phyloP scores from a whole-genome alignment of 1,140 invertebrate genomes.

The Papilio xuthus region DNA sequence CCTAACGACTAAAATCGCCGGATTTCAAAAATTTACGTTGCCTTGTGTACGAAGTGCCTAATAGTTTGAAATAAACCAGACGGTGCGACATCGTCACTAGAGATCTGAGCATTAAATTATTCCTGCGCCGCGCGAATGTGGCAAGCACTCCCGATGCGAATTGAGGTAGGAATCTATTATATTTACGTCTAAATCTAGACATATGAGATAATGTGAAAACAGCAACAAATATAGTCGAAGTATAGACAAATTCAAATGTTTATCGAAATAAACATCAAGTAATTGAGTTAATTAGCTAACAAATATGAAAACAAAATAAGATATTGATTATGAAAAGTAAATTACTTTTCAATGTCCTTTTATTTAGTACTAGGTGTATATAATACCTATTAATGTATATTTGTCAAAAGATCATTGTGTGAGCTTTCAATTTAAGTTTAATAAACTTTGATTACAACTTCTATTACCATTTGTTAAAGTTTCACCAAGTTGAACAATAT shows the following conservation, averaged over 20 bases:
- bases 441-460: not conserved
- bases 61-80: not conserved
- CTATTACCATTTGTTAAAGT: not conserved
- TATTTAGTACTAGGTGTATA: not conserved
- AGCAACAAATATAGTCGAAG: too few species aligned
- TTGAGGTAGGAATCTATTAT: not conserved
- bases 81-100: not conserved
- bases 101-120: not conserved
- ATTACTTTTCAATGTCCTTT: too few species aligned
- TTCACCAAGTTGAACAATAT: not conserved
- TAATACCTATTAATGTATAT: not conserved
- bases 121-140: not conserved
- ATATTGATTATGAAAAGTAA: too few species aligned
- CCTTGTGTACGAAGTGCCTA: too few species aligned
- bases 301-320: too few species aligned
- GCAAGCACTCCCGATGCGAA: not conserved
- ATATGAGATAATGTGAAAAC: too few species aligned
- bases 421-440: not conserved
- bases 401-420: not conserved
- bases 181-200: constrained; percentile 1
- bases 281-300: too few species aligned
- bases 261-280: too few species aligned
- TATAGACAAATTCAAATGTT: too few species aligned
- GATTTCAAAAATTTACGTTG: too few species aligned
- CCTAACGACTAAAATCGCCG: too few species aligned